These are phyloP conservation scores for Pissodes strobi DNA, from an alignment of 1,140 invertebrate genomes.

Conservation along the genomic window DNA sequence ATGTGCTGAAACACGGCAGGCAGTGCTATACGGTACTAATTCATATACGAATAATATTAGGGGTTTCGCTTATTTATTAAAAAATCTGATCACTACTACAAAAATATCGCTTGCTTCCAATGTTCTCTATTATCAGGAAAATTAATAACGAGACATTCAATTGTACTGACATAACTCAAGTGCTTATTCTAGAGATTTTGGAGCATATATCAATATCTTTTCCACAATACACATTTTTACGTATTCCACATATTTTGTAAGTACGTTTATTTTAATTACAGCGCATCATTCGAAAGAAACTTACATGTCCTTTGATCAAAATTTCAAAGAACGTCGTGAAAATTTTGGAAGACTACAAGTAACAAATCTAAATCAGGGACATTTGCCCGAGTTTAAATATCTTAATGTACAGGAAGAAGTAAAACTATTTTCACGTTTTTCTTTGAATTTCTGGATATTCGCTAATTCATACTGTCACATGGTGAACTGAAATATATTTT, in stretches of 20 bases:
- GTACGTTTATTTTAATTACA: background rate
- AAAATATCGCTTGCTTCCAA: too few relatives aligned
- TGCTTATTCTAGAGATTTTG: too few relatives aligned
- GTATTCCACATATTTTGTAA: background rate
- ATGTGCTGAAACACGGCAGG: slow-evolving; percentile 56
- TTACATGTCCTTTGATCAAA: background rate
- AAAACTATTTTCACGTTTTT: too few relatives aligned
- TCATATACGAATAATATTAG: slow-evolving; percentile 36
- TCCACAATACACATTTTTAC: slow-evolving; percentile 10
- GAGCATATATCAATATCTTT: slow-evolving; percentile 6
- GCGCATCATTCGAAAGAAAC: background rate
- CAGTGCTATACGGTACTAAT: slow-evolving; percentile 56
- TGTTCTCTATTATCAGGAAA: too few relatives aligned
- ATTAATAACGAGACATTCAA: too few relatives aligned
- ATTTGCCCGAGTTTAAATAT: slow-evolving; percentile 10
- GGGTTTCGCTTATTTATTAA: background rate
- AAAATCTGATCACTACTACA: background rate
- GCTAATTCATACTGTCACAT: too few relatives aligned
- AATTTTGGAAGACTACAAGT: slow-evolving; percentile 41
- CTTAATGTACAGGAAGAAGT: slow-evolving; percentile 2
- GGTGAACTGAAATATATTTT: too few relatives aligned
- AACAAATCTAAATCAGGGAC: slow-evolving; percentile 16
- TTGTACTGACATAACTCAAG: too few relatives aligned
- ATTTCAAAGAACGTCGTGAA: slow-evolving; percentile 38
- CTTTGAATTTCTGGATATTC: too few relatives aligned